These are phyloP conservation scores for Taurulus bubalis DNA, from an alignment of 2,113 vertebrate species.

Conservation along the genomic window DNA sequence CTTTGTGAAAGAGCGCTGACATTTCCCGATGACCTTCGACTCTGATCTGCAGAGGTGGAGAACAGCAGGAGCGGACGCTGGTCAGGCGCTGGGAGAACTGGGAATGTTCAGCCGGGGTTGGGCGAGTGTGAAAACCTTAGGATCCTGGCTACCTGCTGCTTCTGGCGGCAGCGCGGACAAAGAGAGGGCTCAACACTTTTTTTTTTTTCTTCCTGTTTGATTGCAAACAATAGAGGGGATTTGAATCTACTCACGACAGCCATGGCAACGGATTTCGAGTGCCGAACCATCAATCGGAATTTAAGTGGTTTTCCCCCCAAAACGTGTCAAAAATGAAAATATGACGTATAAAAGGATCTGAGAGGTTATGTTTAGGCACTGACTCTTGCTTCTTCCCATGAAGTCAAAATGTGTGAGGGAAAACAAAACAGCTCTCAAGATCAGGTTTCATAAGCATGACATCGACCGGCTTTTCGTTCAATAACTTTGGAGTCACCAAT, in stretches of 20 bases:
- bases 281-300: constrained; percentile 50
- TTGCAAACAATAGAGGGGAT: constrained; percentile 79
- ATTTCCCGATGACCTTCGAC: constrained; percentile 62
- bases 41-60: constrained; percentile 60
- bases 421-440: constrained; percentile 1
- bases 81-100: constrained; percentile 34
- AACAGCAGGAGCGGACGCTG: constrained; percentile 68
- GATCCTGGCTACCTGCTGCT: constrained; percentile 82
- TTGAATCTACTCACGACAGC: constrained; percentile 64
- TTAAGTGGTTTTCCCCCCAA: constrained; percentile 4
- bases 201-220: constrained; percentile 46
- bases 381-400: constrained; percentile 12
- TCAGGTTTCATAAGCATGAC: too few species aligned
- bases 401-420: constrained; percentile 25
- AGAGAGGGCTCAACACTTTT: constrained; percentile 61
- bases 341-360: background rate
- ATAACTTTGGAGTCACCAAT: background rate
- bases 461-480: background rate
- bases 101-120: constrained; percentile 44
- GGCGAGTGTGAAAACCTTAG: constrained; percentile 69
- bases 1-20: constrained; percentile 38
- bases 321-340: constrained; percentile 3
- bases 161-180: constrained; percentile 62
- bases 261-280: constrained; percentile 74
- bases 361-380: constrained; percentile 39